These are phyloP conservation scores for Alentia gelatinosa DNA, from an alignment of 2,888 invertebrate genomes.

Conservation along the genomic window DNA sequence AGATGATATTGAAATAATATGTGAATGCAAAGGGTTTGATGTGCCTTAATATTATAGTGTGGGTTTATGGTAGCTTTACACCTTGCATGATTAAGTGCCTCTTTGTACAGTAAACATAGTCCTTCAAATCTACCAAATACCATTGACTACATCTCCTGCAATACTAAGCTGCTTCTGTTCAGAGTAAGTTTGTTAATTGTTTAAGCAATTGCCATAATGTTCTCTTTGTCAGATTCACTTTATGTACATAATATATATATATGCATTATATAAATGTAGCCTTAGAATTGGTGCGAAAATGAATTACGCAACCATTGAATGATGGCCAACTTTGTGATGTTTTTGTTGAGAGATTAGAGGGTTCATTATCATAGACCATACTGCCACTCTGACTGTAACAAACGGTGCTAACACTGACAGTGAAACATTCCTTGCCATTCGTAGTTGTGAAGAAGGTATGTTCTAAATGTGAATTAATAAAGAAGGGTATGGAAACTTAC, in stretches of 20 bases:
- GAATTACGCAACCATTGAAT: slow-evolving; percentile 2
- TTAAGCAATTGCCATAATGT: background rate
- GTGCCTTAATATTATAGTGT: too few relatives aligned
- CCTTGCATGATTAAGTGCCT: too few relatives aligned
- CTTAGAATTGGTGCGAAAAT: background rate
- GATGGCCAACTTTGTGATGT: background rate
- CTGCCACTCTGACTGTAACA: background rate
- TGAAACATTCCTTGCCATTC: slow-evolving; percentile 22
- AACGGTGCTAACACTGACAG: background rate
- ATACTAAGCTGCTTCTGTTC: background rate
- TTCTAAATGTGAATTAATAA: background rate
- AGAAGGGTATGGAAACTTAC: background rate
- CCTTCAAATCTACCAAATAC: too few relatives aligned
- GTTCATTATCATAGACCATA: background rate
- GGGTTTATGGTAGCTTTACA: too few relatives aligned
- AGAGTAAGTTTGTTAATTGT: background rate
- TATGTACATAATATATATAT: background rate
- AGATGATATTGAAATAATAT: too few relatives aligned
- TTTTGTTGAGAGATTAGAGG: background rate
- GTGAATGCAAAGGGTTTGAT: too few relatives aligned
- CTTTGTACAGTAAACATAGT: too few relatives aligned
- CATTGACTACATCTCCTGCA: background rate
- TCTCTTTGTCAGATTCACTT: background rate
- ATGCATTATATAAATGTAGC: background rate
- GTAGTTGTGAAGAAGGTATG: background rate